Conservation (phyloP, 2,797 vertebrate genomes). For the Menidia menidia region DNA sequence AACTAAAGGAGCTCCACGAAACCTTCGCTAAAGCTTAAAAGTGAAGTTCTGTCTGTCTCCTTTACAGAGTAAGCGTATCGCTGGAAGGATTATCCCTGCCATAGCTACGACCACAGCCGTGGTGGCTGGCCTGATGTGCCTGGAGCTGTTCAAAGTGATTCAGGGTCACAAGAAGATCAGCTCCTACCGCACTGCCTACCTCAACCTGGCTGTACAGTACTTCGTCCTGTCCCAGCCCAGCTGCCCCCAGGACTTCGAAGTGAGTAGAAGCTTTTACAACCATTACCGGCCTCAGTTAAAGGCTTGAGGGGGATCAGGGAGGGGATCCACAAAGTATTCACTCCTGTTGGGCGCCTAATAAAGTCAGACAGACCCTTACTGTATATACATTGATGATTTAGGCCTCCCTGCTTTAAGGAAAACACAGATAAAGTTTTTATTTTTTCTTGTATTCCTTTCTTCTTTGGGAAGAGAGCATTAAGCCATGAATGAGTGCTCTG, state of each 20-base stretch:
- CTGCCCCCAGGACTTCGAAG: slow-evolving; percentile 64
- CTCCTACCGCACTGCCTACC: slow-evolving; percentile 81
- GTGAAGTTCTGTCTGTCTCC: slow-evolving; percentile 10
- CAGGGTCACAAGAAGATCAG: slow-evolving; percentile 68
- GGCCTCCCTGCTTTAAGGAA: slow-evolving; percentile 57
- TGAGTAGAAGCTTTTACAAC: slow-evolving; percentile 73
- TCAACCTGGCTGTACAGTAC: slow-evolving; percentile 77
- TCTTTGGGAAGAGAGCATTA: slow-evolving; percentile 54
- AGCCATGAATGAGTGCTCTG: slow-evolving; percentile 68
- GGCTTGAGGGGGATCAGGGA: slow-evolving; percentile 5
- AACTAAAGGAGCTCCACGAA: background rate
- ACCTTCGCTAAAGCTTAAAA: slow-evolving; percentile 1
- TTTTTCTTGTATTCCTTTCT: slow-evolving; percentile 45
- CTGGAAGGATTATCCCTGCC: slow-evolving; percentile 88
- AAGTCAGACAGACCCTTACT: slow-evolving; percentile 55
- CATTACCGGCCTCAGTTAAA: slow-evolving; percentile 16
- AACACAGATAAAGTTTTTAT: slow-evolving; percentile 45
- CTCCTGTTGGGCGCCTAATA: slow-evolving; percentile 34
- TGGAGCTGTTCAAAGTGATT: slow-evolving; percentile 91
- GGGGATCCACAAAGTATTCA: slow-evolving; percentile 31
- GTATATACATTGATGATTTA: slow-evolving; percentile 54
- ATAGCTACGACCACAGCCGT: slow-evolving; percentile 89
- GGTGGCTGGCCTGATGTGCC: slow-evolving; percentile 87
- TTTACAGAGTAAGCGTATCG: slow-evolving; percentile 87
- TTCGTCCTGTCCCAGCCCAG: slow-evolving; percentile 70